Evolutionary conservation across 2,113 vertebrate genomes (phyloP).

Genomic region (Oryzias celebensis): DNA sequence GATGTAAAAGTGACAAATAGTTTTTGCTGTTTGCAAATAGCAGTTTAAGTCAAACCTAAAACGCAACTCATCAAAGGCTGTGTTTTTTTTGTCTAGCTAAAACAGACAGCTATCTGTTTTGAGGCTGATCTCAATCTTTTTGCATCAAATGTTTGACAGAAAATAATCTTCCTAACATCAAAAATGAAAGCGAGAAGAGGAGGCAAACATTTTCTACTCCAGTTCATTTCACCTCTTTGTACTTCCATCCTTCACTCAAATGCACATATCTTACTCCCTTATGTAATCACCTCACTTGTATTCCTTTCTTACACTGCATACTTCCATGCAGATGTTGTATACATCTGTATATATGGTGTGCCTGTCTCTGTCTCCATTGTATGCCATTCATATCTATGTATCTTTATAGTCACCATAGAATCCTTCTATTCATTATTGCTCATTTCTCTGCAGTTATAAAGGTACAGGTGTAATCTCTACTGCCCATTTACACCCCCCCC

Average conservation of each 20-base stretch:
- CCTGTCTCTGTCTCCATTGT: slow-evolving; percentile 65
- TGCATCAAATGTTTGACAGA: too few species aligned
- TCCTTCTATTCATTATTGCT: slow-evolving; percentile 69
- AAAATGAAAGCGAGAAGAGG: neutral
- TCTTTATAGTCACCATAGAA: slow-evolving; percentile 68
- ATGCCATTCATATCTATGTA: slow-evolving; percentile 75
- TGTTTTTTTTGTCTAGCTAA: too few species aligned
- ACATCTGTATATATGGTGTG: slow-evolving; percentile 55
- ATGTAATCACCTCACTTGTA: slow-evolving; percentile 57
- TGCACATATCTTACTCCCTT: slow-evolving; percentile 64
- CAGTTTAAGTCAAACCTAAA: too few species aligned
- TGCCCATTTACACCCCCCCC: slow-evolving; percentile 10
- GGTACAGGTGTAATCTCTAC: slow-evolving; percentile 65
- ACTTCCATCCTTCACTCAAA: slow-evolving; percentile 20
- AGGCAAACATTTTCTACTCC: neutral
- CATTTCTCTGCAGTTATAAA: slow-evolving; percentile 60
- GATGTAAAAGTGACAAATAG: too few species aligned
- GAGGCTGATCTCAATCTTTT: too few species aligned
- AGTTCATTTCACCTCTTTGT: slow-evolving; percentile 35
- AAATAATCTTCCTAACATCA: neutral
- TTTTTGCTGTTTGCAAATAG: too few species aligned
- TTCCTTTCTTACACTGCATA: slow-evolving; percentile 64
- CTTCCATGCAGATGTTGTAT: slow-evolving; percentile 57
- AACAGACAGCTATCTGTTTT: too few species aligned
- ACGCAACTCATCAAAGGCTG: too few species aligned